Evolutionary conservation across 2,113 vertebrate genomes (phyloP).

Genomic region (Erpornis zantholeuca): DNA sequence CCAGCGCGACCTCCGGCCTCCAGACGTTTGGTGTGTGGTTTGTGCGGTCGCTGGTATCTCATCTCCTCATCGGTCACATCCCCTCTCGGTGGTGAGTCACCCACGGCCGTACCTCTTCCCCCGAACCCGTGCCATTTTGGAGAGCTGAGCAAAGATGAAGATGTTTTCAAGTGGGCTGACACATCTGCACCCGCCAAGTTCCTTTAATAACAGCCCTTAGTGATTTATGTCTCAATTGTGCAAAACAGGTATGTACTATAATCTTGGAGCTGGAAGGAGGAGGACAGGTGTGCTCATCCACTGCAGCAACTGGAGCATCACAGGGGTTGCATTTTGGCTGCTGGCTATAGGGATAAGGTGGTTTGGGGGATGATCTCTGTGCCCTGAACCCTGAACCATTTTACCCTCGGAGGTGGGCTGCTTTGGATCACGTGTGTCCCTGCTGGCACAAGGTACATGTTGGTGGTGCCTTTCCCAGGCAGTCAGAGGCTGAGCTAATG

Average conservation of each 20-base stretch:
- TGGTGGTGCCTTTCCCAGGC: not conserved
- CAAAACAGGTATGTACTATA: not conserved
- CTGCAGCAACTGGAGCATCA: not conserved
- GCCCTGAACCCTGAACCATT: not conserved
- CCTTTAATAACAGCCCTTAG: not conserved
- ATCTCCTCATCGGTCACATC: conserved; percentile 31
- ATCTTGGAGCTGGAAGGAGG: not conserved
- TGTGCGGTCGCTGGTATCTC: conserved; percentile 36
- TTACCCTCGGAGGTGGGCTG: conserved; percentile 79
- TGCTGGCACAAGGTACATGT: conserved; percentile 53
- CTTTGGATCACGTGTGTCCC: conserved; percentile 77
- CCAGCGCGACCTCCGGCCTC: not conserved
- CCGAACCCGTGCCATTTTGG: not conserved
- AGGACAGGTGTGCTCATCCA: not conserved
- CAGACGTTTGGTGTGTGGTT: conserved; percentile 43
- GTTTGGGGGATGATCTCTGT: not conserved
- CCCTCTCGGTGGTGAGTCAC: conserved; percentile 34
- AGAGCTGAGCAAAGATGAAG: not conserved
- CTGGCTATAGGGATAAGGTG: not conserved
- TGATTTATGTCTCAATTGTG: not conserved
- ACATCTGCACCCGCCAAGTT: conserved; percentile 22
- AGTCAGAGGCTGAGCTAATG: not conserved
- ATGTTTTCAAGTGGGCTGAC: not conserved
- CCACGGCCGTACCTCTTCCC: not conserved
- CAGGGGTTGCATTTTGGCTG: not conserved